A percentile compares a stretch with the other conserved stretches of the same genome.
These are phyloP conservation scores for Ictalurus furcatus DNA, from an alignment of 2,113 vertebrate species.

Conservation along the genomic window DNA sequence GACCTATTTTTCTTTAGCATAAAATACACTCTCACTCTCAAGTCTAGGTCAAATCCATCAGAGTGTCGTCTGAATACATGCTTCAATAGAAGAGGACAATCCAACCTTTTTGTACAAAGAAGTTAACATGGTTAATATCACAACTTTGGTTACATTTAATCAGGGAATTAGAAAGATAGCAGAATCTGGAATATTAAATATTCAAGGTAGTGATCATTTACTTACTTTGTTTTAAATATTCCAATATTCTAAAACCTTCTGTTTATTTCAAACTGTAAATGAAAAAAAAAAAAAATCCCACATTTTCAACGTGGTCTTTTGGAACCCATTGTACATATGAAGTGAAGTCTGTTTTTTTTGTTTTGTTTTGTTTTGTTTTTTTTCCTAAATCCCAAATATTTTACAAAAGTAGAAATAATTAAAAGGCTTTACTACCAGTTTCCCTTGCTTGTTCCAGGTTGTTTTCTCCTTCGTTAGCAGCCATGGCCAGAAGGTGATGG, in stretches of 20 bases:
- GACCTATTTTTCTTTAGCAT: no score
- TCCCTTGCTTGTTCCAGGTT: not conserved
- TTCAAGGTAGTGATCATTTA: not conserved
- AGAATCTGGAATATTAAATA: not conserved
- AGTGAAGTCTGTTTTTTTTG: not conserved
- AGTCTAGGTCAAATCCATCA: not conserved
- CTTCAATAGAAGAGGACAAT: not conserved
- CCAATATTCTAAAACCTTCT: not conserved
- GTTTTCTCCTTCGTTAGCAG: not conserved
- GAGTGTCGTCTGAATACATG: not conserved
- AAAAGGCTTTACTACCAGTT: constrained; percentile 34
- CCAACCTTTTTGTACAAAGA: not conserved
- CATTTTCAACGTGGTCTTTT: not conserved
- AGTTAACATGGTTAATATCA: no score
- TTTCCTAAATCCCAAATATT: constrained; percentile 12
- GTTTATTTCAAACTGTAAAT: not conserved
- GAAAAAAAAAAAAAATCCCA: not conserved
- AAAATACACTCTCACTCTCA: no score
- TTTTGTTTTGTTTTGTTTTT: not conserved
- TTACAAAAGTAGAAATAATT: constrained; percentile 16
- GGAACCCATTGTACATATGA: not conserved
- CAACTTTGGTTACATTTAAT: not conserved
- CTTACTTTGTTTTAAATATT: not conserved
- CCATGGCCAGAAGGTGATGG: no score
- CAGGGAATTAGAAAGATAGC: not conserved